phyloP scores from a whole-genome alignment of 2,797 vertebrate species.

The Rallus crepitans region DNA sequence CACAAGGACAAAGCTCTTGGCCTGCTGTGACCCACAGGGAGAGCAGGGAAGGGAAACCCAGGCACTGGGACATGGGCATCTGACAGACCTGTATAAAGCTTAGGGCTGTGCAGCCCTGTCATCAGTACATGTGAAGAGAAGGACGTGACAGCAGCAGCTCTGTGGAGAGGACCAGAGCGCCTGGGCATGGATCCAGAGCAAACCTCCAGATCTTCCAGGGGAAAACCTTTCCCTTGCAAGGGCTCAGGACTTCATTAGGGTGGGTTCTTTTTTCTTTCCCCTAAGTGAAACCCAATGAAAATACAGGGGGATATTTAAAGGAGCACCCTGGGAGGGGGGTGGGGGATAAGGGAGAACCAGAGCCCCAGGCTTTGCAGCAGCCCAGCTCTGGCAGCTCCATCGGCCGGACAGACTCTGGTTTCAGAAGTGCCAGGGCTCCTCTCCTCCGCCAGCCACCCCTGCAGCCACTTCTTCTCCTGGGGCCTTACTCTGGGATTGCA shows the following conservation, averaged over 20 bases:
- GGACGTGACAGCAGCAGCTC: no score
- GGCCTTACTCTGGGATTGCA: neutral
- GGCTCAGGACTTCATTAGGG: neutral
- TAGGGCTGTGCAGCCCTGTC: fast-evolving
- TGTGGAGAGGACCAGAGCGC: neutral
- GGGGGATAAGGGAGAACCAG: no score
- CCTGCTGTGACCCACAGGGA: neutral
- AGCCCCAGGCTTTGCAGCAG: neutral
- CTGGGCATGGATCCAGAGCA: neutral
- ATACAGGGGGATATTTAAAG: neutral
- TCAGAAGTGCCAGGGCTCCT: neutral
- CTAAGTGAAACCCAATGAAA: neutral
- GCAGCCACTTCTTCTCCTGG: neutral
- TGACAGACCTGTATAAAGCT: neutral
- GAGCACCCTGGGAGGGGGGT: fast-evolving
- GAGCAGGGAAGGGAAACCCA: neutral
- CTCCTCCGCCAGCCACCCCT: neutral
- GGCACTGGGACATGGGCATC: neutral
- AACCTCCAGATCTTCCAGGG: neutral
- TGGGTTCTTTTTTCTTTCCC: no score
- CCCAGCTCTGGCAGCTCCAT: neutral
- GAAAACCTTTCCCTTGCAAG: neutral
- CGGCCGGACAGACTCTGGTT: fast-evolving
- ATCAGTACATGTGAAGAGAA: fast-evolving
- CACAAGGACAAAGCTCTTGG: neutral